Evolutionary conservation across 2,888 invertebrate species (phyloP).

Genomic region (Aleiodes testaceus): DNA sequence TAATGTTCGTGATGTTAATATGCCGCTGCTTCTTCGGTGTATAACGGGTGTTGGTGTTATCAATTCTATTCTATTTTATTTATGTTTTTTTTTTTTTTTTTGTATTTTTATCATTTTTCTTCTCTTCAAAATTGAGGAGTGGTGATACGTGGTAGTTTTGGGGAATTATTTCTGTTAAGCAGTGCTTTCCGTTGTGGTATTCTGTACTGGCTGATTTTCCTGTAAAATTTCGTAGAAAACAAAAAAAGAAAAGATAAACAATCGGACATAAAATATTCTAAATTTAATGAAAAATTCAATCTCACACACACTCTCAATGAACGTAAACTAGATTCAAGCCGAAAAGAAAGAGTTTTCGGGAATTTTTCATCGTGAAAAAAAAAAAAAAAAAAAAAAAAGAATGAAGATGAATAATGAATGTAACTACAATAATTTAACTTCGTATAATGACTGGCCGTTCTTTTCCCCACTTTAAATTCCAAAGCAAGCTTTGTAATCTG

Average conservation of each 20-base stretch:
- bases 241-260: constrained; percentile 37
- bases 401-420: background rate
- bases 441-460: too few species aligned
- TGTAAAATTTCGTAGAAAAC: constrained; percentile 59
- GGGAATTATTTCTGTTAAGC: constrained; percentile 71
- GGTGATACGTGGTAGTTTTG: constrained; percentile 47
- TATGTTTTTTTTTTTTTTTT: constrained; percentile 34
- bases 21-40: constrained; percentile 57
- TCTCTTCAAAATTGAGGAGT: constrained; percentile 34
- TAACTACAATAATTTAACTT: too few species aligned
- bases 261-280: background rate
- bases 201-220: constrained; percentile 77
- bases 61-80: constrained; percentile 46
- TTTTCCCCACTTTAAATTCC: background rate
- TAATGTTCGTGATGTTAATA: constrained; percentile 51
- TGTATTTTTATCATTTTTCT: constrained; percentile 14
- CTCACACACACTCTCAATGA: too few species aligned
- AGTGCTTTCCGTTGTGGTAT: constrained; percentile 78
- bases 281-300: background rate
- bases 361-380: too few species aligned
- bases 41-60: constrained; percentile 64
- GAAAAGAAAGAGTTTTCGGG: too few species aligned
- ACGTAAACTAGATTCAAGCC: too few species aligned
- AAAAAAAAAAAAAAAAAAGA: too few species aligned
- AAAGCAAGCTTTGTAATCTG: background rate